Conservation (phyloP, 30 jellyfish, hydroid and myxozoan genomes). For the Aurelia sp. region DNA sequence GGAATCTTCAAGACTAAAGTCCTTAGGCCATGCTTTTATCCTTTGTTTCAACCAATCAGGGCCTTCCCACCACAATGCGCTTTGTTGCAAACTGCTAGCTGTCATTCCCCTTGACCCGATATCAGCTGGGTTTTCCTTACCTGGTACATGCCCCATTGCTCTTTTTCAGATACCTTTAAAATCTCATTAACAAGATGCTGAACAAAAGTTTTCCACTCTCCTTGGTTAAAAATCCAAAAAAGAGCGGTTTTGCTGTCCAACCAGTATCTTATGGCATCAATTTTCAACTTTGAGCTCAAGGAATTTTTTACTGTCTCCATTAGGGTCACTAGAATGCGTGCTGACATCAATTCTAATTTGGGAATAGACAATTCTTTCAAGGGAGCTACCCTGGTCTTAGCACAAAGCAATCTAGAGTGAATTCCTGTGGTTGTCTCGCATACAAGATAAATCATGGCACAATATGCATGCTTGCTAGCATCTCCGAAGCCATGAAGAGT, state of each 20-base stretch:
- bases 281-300: no score
- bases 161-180: background rate
- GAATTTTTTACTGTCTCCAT: no score
- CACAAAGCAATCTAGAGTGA: no score
- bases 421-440: no score
- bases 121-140: background rate
- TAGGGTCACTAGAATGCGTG: no score
- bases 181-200: background rate
- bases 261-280: no score
- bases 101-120: slow-evolving; percentile 5
- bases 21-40: background rate
- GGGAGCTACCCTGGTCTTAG: no score
- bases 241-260: background rate
- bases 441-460: no score
- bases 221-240: background rate
- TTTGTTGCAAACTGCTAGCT: background rate
- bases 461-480: no score
- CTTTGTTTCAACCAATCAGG: background rate
- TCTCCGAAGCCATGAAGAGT: no score
- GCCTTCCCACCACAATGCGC: slow-evolving; percentile 9
- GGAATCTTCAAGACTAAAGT: background rate
- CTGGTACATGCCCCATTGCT: background rate
- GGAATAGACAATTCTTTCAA: no score
- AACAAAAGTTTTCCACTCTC: background rate
- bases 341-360: no score